Conservation (phyloP, 2,888 invertebrate genomes). For the Melanargia galathea region DNA sequence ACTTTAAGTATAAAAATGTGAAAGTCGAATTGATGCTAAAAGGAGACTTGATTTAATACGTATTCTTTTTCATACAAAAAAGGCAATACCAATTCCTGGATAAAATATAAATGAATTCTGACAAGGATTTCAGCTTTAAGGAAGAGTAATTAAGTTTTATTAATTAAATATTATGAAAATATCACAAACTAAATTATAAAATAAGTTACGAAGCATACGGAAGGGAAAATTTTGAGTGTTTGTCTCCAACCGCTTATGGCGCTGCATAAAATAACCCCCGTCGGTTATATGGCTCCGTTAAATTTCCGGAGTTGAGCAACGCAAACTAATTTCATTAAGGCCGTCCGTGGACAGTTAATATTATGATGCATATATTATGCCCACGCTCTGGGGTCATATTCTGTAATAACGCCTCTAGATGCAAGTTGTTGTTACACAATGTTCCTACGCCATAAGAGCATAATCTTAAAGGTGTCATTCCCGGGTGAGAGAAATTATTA, state of each 20-base stretch:
- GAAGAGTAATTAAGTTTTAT: too few species aligned
- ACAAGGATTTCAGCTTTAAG: too few species aligned
- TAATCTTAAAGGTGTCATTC: neutral
- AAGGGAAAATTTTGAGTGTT: neutral
- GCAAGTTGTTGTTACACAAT: neutral
- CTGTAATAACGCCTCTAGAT: slow-evolving; percentile 1
- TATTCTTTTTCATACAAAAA: too few species aligned
- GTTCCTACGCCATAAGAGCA: neutral
- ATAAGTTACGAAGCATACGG: too few species aligned
- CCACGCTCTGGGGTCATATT: neutral
- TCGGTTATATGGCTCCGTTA: neutral
- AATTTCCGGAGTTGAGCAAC: neutral
- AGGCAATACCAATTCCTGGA: too few species aligned
- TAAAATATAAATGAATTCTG: too few species aligned
- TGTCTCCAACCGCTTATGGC: neutral
- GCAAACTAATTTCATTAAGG: slow-evolving; percentile 10
- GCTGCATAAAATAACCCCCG: neutral
- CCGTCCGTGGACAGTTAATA: slow-evolving; percentile 8
- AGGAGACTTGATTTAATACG: too few species aligned
- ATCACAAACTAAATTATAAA: too few species aligned
- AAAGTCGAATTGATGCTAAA: too few species aligned
- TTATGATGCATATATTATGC: slow-evolving; percentile 7
- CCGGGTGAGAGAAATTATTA: too few species aligned
- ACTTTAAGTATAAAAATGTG: too few species aligned
- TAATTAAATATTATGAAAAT: too few species aligned